Conservation (phyloP, 37 sponge, comb jelly and placozoan species). For the Eunapius fragilis region DNA sequence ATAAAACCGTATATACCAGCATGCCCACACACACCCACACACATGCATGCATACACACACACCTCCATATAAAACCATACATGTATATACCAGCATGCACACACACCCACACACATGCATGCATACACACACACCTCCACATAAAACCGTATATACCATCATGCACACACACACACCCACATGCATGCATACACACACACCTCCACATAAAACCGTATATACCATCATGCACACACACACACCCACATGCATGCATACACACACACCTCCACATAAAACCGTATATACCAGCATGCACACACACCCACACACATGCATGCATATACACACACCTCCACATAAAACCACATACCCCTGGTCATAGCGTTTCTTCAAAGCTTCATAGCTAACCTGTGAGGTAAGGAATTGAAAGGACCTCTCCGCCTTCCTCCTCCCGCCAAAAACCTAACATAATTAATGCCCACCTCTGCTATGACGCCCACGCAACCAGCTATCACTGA, state of each 20-base stretch:
- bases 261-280: background rate
- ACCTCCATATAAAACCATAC: background rate
- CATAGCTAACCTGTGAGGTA: conserved; percentile 29
- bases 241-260: background rate
- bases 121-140: background rate
- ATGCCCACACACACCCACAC: background rate
- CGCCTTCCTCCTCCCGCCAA: conserved; percentile 12
- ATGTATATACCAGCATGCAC: background rate
- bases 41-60: background rate
- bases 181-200: no score
- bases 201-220: no score
- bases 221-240: no score
- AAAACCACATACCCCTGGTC: conserved; percentile 16
- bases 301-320: background rate
- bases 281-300: background rate
- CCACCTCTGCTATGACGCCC: conserved; percentile 98
- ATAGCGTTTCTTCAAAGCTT: conserved; percentile 35
- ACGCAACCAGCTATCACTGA: conserved; percentile 91
- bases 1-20: no score
- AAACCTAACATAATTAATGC: conserved; percentile 19
- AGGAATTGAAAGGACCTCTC: background rate
- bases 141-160: no score
- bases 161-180: no score
- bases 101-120: no score
- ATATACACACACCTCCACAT: background rate